These are phyloP conservation scores for Copsychus sechellarum DNA, from an alignment of 2,113 vertebrate species.

Conservation along the genomic window DNA sequence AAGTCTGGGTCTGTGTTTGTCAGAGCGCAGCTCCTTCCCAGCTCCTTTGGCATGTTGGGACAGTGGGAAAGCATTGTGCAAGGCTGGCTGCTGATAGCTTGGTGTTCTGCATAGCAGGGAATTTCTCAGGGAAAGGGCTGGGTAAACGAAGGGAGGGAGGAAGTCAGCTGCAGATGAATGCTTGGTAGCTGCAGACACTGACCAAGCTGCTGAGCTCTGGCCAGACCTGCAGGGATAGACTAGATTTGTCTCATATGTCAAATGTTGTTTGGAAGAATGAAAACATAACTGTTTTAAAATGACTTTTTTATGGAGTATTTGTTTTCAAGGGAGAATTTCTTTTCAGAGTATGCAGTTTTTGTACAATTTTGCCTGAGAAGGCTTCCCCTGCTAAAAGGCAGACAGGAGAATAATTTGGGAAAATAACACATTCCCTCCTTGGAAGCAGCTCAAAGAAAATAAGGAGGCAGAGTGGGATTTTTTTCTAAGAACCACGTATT, in stretches of 20 bases:
- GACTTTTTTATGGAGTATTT: background rate
- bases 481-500: background rate
- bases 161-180: background rate
- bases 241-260: background rate
- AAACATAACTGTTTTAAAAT: background rate
- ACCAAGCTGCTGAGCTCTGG: background rate
- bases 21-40: background rate
- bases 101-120: background rate
- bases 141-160: background rate
- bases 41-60: slow-evolving; percentile 43
- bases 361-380: background rate
- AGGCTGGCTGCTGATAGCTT: slow-evolving; percentile 17
- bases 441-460: slow-evolving; percentile 53
- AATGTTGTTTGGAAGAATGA: background rate
- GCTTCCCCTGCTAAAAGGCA: background rate
- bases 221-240: background rate
- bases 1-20: background rate
- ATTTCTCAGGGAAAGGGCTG: slow-evolving; percentile 49
- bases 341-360: background rate
- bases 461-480: background rate
- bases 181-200: background rate
- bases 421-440: slow-evolving; percentile 37
- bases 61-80: background rate
- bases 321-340: background rate
- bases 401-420: slow-evolving; percentile 48